These are phyloP conservation scores for Epinephelus lanceolatus DNA, from an alignment of 2,113 vertebrate genomes.

Conservation along the genomic window DNA sequence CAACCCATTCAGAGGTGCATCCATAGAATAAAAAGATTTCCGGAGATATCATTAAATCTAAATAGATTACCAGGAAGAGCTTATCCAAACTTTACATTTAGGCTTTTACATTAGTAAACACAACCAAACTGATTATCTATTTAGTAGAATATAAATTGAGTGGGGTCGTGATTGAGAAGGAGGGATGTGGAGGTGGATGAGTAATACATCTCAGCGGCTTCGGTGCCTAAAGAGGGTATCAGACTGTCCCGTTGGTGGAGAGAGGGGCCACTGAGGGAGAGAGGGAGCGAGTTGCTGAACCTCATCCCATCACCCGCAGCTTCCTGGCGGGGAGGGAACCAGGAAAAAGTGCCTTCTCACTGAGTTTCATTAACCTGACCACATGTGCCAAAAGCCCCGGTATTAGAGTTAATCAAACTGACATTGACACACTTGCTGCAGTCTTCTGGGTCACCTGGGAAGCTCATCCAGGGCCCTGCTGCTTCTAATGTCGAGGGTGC, in stretches of 20 bases:
- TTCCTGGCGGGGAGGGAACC: slow-evolving; percentile 77
- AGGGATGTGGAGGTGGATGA: slow-evolving; percentile 32
- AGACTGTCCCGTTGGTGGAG: slow-evolving; percentile 59
- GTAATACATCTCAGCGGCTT: slow-evolving; percentile 57
- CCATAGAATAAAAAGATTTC: neutral
- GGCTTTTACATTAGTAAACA: neutral
- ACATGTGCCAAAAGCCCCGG: slow-evolving; percentile 83
- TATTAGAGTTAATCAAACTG: slow-evolving; percentile 86
- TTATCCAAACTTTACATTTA: neutral
- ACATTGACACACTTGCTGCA: slow-evolving; percentile 74
- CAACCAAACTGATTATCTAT: slow-evolving; percentile 6
- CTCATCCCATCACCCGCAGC: slow-evolving; percentile 86
- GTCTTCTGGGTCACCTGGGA: slow-evolving; percentile 76
- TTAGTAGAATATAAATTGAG: slow-evolving; percentile 24
- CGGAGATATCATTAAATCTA: neutral
- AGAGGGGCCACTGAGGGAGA: slow-evolving; percentile 47
- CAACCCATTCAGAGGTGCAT: neutral
- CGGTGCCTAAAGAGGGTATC: slow-evolving; percentile 61
- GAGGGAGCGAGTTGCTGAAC: slow-evolving; percentile 70
- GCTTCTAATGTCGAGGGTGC: slow-evolving; percentile 48
- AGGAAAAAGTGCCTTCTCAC: slow-evolving; percentile 77
- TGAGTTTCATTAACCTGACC: slow-evolving; percentile 89
- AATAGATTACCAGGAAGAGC: neutral
- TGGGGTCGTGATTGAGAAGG: slow-evolving; percentile 15
- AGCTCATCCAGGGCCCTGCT: slow-evolving; percentile 72